Evolutionary conservation across 2,113 vertebrate genomes (phyloP).

Genomic region (Ammospiza nelsoni): DNA sequence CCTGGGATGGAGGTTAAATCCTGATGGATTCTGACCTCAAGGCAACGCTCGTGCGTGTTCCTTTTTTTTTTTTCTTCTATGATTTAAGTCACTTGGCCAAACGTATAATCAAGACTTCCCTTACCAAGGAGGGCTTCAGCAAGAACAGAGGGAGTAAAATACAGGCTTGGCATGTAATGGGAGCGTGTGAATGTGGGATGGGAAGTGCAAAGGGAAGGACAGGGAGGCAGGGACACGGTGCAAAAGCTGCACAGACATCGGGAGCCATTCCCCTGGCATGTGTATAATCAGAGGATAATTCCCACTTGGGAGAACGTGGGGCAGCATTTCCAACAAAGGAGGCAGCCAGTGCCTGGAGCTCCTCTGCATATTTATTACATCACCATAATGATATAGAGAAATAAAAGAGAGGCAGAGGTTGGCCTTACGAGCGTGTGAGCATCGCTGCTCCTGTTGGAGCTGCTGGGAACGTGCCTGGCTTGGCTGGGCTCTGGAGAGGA

Average conservation of each 20-base stretch:
- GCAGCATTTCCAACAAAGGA: background rate
- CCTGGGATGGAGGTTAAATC: constrained; percentile 45
- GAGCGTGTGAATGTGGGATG: constrained; percentile 61
- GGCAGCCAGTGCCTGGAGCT: background rate
- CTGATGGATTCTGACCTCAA: constrained; percentile 4
- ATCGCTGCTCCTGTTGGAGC: background rate
- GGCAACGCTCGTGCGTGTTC: background rate
- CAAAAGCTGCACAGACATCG: background rate
- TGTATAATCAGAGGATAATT: constrained; percentile 47
- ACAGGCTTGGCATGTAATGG: constrained; percentile 35
- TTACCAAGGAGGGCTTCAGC: background rate
- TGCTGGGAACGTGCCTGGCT: background rate
- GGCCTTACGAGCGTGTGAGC: background rate
- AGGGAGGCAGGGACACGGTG: background rate
- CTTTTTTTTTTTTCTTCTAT: background rate
- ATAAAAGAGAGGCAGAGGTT: background rate
- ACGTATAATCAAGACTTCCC: constrained; percentile 63
- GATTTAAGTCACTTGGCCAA: constrained; percentile 13
- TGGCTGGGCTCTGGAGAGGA: background rate
- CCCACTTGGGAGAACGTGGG: constrained; percentile 2
- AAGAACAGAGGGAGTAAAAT: constrained; percentile 54
- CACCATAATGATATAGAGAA: constrained; percentile 52
- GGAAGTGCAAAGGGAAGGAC: background rate
- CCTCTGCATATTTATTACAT: constrained; percentile 45
- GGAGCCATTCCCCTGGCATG: constrained; percentile 20